phyloP scores from a whole-genome alignment of 2,797 vertebrate species.

The Oceanodroma leucorhoa region DNA sequence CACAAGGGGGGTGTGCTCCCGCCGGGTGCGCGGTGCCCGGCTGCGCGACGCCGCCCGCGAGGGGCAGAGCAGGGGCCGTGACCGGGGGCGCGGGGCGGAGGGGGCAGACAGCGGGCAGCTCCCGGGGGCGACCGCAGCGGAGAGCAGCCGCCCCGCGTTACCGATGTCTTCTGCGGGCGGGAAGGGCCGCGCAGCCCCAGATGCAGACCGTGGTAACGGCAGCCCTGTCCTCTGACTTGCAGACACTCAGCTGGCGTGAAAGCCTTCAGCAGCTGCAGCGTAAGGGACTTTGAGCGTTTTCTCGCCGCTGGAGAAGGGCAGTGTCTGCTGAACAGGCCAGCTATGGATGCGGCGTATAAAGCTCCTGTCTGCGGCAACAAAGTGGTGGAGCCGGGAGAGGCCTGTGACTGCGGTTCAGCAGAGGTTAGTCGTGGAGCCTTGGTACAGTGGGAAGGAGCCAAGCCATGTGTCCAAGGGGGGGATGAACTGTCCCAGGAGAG shows the following conservation, averaged over 20 bases:
- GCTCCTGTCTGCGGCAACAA: not conserved
- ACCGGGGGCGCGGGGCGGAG: not conserved
- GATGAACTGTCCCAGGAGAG: not conserved
- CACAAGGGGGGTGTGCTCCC: not conserved
- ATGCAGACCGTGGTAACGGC: not conserved
- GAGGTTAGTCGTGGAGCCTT: not conserved
- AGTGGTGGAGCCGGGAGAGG: not conserved
- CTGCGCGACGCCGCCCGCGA: rapidly evolving
- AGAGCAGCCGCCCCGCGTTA: not conserved
- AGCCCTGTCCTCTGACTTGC: not conserved
- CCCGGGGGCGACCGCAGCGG: not conserved
- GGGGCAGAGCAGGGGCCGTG: not conserved
- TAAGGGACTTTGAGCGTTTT: not conserved
- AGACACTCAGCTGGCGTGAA: not conserved
- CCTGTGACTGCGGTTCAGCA: not conserved
- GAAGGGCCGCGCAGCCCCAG: not conserved
- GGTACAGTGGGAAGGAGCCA: not conserved
- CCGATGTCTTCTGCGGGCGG: rapidly evolving
- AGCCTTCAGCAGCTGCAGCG: not conserved
- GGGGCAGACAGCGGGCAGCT: not conserved
- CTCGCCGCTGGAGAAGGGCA: not conserved
- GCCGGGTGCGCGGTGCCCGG: rapidly evolving
- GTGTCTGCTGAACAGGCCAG: not conserved
- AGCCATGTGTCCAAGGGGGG: not conserved
- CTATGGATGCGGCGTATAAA: not conserved